These are phyloP conservation scores for Artemisiospiza belli DNA, from an alignment of 2,113 vertebrate species.

Conservation along the genomic window DNA sequence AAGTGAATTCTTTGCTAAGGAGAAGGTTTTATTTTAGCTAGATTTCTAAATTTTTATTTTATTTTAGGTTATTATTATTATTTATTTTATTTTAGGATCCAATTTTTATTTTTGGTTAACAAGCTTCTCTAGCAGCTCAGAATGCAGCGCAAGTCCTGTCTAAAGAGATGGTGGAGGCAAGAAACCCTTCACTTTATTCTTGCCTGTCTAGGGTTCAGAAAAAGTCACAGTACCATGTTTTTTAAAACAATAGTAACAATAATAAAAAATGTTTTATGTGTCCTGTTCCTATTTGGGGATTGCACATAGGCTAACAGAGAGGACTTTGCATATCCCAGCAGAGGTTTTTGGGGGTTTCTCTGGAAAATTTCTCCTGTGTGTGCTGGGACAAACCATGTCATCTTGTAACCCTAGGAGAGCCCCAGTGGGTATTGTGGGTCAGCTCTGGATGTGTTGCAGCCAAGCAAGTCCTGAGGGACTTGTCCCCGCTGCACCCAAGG, in stretches of 20 bases:
- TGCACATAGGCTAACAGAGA: background rate
- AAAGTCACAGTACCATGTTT: rapidly evolving
- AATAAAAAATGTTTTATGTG: background rate
- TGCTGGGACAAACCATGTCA: background rate
- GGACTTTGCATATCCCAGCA: background rate
- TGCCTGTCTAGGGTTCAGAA: background rate
- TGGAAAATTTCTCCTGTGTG: background rate
- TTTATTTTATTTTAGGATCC: too few relatives aligned
- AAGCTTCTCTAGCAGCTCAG: background rate
- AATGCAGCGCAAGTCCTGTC: background rate
- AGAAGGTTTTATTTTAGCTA: background rate
- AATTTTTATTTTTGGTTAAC: background rate
- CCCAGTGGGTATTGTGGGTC: background rate
- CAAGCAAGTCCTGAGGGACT: background rate
- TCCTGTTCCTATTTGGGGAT: background rate
- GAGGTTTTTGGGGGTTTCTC: background rate
- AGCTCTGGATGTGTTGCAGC: background rate
- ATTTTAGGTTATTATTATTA: background rate
- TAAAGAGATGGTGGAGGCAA: background rate
- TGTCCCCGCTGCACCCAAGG: background rate
- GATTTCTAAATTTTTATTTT: background rate
- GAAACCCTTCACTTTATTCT: background rate
- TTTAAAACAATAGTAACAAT: background rate
- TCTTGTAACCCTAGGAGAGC: background rate
- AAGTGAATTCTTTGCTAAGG: background rate